Evolutionary conservation across 2,113 vertebrate species (phyloP).

Genomic region (Larimichthys polyactis): DNA sequence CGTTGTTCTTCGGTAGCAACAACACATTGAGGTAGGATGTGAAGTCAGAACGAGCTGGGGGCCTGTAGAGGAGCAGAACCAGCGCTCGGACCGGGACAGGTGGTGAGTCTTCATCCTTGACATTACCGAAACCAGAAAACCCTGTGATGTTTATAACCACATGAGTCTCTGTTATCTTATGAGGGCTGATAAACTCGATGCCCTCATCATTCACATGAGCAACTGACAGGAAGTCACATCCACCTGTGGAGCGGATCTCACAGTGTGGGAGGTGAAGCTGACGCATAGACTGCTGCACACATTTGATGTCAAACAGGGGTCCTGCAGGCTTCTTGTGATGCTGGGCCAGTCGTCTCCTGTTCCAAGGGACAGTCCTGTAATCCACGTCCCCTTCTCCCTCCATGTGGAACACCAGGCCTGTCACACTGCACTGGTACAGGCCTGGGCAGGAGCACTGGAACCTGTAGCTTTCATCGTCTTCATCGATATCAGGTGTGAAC

Average conservation of each 20-base stretch:
- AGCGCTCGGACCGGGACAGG: slow-evolving; percentile 4
- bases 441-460: slow-evolving; percentile 34
- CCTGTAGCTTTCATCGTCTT: slow-evolving; percentile 12
- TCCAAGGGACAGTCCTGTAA: slow-evolving; percentile 35
- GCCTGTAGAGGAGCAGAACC: slow-evolving; percentile 46
- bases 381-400: slow-evolving; percentile 21
- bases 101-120: neutral
- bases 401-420: slow-evolving; percentile 52
- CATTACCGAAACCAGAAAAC: neutral
- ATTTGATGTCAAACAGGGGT: slow-evolving; percentile 54
- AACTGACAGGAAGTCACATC: neutral
- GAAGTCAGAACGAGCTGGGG: too few species aligned
- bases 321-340: slow-evolving; percentile 43
- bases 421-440: slow-evolving; percentile 49
- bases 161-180: slow-evolving; percentile 25
- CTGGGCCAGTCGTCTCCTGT: slow-evolving; percentile 8
- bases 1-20: too few species aligned
- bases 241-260: slow-evolving; percentile 35
- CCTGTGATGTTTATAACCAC: slow-evolving; percentile 21
- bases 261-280: slow-evolving; percentile 53
- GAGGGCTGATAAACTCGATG: neutral
- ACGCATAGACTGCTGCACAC: slow-evolving; percentile 24
- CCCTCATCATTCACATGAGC: slow-evolving; percentile 17
- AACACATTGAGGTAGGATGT: slow-evolving; percentile 51
- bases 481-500: slow-evolving; percentile 38